Percentiles rank a stretch among this genome's conserved stretches.
Evolutionary conservation across 2,888 invertebrate genomes (phyloP).

Genomic region (Poecilus cupreus): DNA sequence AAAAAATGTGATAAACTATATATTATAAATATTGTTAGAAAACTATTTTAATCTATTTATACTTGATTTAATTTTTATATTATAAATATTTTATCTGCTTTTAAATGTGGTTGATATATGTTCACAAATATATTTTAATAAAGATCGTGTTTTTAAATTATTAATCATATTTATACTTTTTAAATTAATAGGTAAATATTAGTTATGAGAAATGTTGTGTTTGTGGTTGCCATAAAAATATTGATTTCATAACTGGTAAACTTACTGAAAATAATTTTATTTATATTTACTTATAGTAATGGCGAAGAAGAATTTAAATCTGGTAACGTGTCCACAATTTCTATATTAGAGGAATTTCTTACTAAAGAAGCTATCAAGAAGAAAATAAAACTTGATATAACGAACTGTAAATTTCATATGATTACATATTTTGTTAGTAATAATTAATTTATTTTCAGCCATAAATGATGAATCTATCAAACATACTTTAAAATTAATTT

Average conservation of each 20-base stretch:
- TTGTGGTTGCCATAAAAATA: conserved; percentile 48
- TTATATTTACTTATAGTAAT: conserved; percentile 77
- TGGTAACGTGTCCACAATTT: conserved; percentile 93
- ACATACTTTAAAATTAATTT: conserved; percentile 78
- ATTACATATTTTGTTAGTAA: conserved; percentile 15
- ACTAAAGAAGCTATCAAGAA: conserved; percentile 80
- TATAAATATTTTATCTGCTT: conserved; percentile 48
- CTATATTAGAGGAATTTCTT: conserved; percentile 89
- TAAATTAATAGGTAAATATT: no score
- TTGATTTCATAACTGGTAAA: no score
- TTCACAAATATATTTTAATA: no score
- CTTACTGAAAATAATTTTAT: no score
- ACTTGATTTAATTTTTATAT: conserved; percentile 41
- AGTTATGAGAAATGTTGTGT: conserved; percentile 3
- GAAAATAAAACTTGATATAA: conserved; percentile 81
- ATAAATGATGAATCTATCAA: conserved; percentile 80
- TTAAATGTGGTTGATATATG: background rate
- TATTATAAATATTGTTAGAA: background rate
- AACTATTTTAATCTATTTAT: no score
- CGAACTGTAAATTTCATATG: conserved; percentile 74
- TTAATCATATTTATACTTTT: no score
- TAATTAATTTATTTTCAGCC: conserved; percentile 73
- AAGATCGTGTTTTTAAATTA: background rate
- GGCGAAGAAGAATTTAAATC: conserved; percentile 89
- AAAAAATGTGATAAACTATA: background rate